Conservation (phyloP, 2,888 invertebrate genomes). For the Zeuzera pyrina region DNA sequence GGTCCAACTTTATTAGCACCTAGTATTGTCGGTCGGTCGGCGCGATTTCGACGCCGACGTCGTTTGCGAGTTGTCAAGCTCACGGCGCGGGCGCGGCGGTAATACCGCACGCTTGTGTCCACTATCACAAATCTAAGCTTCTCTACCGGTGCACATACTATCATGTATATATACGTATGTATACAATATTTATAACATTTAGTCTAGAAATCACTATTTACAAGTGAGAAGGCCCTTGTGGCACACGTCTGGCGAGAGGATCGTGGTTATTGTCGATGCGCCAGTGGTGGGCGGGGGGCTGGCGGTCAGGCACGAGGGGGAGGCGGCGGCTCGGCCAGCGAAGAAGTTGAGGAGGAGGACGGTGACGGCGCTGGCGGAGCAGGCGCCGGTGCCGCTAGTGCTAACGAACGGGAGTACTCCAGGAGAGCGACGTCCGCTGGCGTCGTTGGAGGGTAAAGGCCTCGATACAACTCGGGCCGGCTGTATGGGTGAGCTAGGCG, state of each 20-base stretch:
- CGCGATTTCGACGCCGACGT: slow-evolving; percentile 40
- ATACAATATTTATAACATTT: slow-evolving; percentile 56
- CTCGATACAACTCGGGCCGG: slow-evolving; percentile 84
- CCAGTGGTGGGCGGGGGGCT: slow-evolving; percentile 69
- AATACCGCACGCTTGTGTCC: slow-evolving; percentile 38
- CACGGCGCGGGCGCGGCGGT: slow-evolving; percentile 31
- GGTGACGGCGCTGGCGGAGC: slow-evolving; percentile 67
- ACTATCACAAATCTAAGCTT: slow-evolving; percentile 70
- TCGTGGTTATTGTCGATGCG: slow-evolving; percentile 66
- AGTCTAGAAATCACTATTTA: slow-evolving; percentile 53
- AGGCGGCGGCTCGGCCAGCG: slow-evolving; percentile 72
- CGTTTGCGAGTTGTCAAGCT: slow-evolving; percentile 53
- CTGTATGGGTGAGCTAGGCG: slow-evolving; percentile 81
- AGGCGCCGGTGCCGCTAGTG: slow-evolving; percentile 51
- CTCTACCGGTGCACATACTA: slow-evolving; percentile 70
- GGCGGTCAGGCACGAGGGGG: slow-evolving; percentile 71
- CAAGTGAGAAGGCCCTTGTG: slow-evolving; percentile 49
- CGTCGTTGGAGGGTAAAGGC: slow-evolving; percentile 79
- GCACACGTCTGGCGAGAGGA: slow-evolving; percentile 44
- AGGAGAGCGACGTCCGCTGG: slow-evolving; percentile 78
- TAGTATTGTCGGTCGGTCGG: slow-evolving; percentile 70
- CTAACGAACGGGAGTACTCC: slow-evolving; percentile 79
- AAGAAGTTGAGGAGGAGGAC: slow-evolving; percentile 76
- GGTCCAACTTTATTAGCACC: slow-evolving; percentile 68
- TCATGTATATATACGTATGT: slow-evolving; percentile 68